Evolutionary conservation across 2,113 vertebrate genomes (phyloP).

Genomic region (Sceloporus tristichus): DNA sequence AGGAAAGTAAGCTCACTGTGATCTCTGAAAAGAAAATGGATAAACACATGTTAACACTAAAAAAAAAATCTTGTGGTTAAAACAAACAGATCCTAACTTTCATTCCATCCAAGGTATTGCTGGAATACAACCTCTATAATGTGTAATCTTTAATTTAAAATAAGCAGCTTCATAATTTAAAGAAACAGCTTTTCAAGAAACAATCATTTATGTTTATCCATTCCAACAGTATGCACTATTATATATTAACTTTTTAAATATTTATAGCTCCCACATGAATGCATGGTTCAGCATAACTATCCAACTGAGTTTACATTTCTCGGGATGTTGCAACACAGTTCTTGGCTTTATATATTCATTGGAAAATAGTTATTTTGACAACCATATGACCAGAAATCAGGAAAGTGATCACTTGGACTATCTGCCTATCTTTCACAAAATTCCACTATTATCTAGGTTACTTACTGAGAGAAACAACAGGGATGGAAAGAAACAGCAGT

Average conservation of each 20-base stretch:
- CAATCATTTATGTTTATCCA: no score
- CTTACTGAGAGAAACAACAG: conserved; percentile 30
- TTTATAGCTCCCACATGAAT: not conserved
- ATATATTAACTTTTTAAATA: no score
- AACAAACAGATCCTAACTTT: no score
- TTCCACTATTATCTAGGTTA: conserved; percentile 29
- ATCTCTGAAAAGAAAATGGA: conserved; percentile 85
- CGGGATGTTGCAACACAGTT: not conserved
- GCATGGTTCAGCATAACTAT: not conserved
- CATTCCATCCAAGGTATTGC: no score
- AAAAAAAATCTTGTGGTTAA: not conserved
- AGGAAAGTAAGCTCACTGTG: conserved; percentile 94
- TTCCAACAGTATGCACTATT: no score
- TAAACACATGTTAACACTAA: conserved; percentile 28
- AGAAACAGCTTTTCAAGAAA: no score
- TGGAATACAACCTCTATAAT: no score
- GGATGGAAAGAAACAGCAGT: conserved; percentile 60
- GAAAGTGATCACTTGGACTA: not conserved
- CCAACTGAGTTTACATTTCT: not conserved
- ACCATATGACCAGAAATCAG: not conserved
- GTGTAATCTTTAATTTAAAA: no score
- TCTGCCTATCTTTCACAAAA: not conserved
- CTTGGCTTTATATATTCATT: not conserved
- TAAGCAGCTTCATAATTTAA: no score
- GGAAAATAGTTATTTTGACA: not conserved